A percentile compares a stretch with the other conserved stretches of the same genome.
Conservation (phyloP, 1,140 invertebrate genomes). For the Aphis craccivora region DNA sequence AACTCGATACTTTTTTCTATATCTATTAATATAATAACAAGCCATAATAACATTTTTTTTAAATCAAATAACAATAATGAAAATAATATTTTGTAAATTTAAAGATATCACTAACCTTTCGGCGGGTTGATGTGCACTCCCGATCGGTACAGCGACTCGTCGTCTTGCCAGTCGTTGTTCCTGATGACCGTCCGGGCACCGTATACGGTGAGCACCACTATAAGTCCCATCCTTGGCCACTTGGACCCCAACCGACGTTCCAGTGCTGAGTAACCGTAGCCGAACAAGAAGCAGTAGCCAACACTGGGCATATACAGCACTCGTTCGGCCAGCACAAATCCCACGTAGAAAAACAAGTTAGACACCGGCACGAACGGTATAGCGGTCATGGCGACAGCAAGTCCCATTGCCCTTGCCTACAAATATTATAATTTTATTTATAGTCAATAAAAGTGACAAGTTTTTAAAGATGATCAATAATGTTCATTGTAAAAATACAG, state of each 20-base stretch:
- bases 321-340: conserved; percentile 95
- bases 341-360: conserved; percentile 94
- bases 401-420: conserved; percentile 70
- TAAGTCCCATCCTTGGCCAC: conserved; percentile 62
- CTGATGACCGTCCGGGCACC: conserved; percentile 80
- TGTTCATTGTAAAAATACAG: no score
- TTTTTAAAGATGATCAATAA: no score
- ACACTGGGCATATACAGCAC: conserved; percentile 95
- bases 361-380: conserved; percentile 93
- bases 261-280: conserved; percentile 68
- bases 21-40: not conserved
- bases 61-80: not conserved
- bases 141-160: conserved; percentile 91
- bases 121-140: conserved; percentile 93
- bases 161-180: conserved; percentile 90
- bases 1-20: no score
- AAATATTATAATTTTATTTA: not conserved
- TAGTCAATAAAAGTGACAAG: no score
- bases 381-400: conserved; percentile 79
- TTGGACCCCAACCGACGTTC: conserved; percentile 64
- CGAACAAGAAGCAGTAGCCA: conserved; percentile 89
- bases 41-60: no score
- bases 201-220: conserved; percentile 73
- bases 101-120: conserved; percentile 80
- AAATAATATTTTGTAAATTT: not conserved